Base-by-base conservation (phyloP, 2,888 invertebrate genomes). In the Caenorhabditis sp. region DNA sequence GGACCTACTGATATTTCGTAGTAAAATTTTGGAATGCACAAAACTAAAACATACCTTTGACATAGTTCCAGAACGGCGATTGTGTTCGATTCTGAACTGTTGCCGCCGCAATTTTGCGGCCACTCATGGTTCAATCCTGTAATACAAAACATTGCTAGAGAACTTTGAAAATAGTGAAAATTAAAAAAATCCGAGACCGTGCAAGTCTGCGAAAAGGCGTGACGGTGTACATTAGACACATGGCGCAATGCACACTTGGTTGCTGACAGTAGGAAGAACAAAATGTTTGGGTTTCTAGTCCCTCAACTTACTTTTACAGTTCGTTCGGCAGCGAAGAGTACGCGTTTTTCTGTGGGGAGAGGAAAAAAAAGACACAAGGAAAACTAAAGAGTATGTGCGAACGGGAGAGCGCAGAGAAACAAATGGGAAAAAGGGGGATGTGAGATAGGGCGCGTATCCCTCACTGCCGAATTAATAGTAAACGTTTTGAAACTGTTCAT, bases 31-130 rank as follows among this genome's bases (percentile, higher is more conserved):
- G n/a, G n/a, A n/a, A n/a, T n/a, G n/a, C n/a, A n/a, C n/a, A n/a
- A n/a, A n/a, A n/a, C n/a, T n/a, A n/a, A n/a, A n/a, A 61, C 60
- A 60, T 60, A 66, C 69, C 58, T 31, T 72, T 72, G 57, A 84
- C 58, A 86, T 85, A 86, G 24, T 67, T 79, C 76, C 82, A 80
- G 61, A 86, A 79, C 8, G 85, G 85, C 6, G 84, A 86, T 61
- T 81, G 83, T 26, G 77, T 68, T 19, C 85, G 81, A 61, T 86
- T 84, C 68, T 82, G 79, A 59, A 86, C 77, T 12, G 83, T 73
- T 8, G 80, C 77, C 17, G 82, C 73, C 26, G 86, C 86, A 51
- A 86, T 82, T 68, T 86, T 86, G 66, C 69, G 69, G 50, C 69
- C 69, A 43, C 69, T 69, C 73, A 74, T 74, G 53, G 51, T 66